Conservation (phyloP, 2,113 vertebrate species). For the Gobio gobio region DNA sequence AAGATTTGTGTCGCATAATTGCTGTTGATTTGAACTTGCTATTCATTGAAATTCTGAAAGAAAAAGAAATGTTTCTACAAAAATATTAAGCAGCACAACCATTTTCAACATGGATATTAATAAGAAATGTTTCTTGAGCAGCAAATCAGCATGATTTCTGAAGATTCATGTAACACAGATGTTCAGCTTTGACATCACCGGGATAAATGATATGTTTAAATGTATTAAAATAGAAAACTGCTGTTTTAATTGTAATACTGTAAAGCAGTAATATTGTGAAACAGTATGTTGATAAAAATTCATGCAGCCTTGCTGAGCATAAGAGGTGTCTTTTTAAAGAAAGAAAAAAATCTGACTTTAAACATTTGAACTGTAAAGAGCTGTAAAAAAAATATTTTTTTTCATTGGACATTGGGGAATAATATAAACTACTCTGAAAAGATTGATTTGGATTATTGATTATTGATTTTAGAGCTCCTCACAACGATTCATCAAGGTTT, state of each 20-base stretch:
- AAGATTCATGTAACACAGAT: too few relatives aligned
- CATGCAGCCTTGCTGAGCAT: neutral
- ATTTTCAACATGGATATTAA: neutral
- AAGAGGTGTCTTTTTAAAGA: neutral
- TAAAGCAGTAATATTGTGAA: too few relatives aligned
- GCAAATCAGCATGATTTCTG: neutral
- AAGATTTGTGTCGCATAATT: neutral
- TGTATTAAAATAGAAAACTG: neutral
- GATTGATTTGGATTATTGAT: neutral
- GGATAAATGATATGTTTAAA: neutral
- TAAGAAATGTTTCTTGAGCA: neutral
- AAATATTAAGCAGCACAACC: neutral
- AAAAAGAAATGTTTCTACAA: neutral
- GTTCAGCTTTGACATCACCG: too few relatives aligned
- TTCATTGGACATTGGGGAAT: neutral
- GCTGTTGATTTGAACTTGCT: neutral
- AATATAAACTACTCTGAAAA: neutral
- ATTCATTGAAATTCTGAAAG: neutral
- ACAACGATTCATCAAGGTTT: neutral
- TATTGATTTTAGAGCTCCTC: neutral
- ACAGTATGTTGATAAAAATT: neutral
- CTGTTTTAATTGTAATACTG: neutral
- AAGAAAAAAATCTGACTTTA: neutral
- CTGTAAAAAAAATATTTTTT: neutral
- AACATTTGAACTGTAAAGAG: neutral